Conservation (phyloP, 2,888 invertebrate genomes). For the Amphipyra berbera region DNA sequence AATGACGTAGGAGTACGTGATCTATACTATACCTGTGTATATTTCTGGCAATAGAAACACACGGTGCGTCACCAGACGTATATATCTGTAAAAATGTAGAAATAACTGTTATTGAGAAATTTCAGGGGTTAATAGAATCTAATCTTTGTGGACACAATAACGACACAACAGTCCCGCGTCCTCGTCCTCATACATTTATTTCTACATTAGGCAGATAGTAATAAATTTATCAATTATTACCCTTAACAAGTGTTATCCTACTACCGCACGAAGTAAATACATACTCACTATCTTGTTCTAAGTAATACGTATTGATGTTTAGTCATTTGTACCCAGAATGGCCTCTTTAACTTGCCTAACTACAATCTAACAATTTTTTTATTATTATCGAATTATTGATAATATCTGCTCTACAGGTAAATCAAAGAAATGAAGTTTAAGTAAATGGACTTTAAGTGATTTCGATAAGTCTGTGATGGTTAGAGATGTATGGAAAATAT, state of each 20-base stretch:
- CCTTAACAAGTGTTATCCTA: conserved; percentile 7
- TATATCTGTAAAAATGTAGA: conserved; percentile 12
- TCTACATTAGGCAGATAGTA: conserved; percentile 15
- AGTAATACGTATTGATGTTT: conserved; percentile 4
- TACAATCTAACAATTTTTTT: background rate
- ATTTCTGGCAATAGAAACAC: conserved; percentile 7
- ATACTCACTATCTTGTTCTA: conserved; percentile 15
- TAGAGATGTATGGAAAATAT: conserved; percentile 37
- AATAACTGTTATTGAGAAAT: conserved; percentile 19
- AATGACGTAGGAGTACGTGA: conserved; percentile 37
- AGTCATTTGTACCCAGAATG: conserved; percentile 34
- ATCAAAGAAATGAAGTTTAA: conserved; percentile 47
- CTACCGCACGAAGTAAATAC: conserved; percentile 22
- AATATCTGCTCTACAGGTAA: conserved; percentile 51
- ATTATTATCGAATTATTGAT: conserved; percentile 39
- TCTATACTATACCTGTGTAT: conserved; percentile 18
- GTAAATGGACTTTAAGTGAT: conserved; percentile 51
- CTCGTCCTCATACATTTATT: conserved; percentile 18
- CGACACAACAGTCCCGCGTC: background rate
- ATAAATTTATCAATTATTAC: background rate
- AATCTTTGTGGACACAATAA: conserved; percentile 15
- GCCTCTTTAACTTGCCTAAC: conserved; percentile 16
- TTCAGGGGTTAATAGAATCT: conserved; percentile 10
- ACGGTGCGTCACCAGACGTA: conserved; percentile 2
- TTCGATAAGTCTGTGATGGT: conserved; percentile 56